A percentile compares a stretch with the other conserved stretches of the same genome.
phyloP scores from a whole-genome alignment of 2,888 invertebrate species.

The Pasiphila rectangulata region DNA sequence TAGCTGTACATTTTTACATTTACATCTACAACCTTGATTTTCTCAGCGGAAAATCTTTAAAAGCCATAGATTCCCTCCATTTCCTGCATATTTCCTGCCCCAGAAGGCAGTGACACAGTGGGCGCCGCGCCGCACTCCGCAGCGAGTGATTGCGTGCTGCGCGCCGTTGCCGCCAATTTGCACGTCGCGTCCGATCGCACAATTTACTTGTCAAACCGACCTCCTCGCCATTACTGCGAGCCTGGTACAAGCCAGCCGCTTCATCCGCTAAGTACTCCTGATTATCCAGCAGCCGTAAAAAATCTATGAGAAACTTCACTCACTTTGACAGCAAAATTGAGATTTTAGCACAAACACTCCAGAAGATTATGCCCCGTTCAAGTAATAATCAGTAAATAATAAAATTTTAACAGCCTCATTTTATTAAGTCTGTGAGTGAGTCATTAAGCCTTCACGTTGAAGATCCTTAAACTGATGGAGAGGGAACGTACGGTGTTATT shows the following conservation, averaged over 20 bases:
- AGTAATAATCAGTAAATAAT: constrained; percentile 17
- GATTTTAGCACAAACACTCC: constrained; percentile 17
- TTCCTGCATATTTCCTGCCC: too few species aligned
- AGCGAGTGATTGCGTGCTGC: constrained; percentile 43
- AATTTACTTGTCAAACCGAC: constrained; percentile 69
- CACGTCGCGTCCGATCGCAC: constrained; percentile 65
- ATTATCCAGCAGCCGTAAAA: constrained; percentile 22
- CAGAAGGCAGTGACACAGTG: constrained; percentile 26
- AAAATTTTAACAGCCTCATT: constrained; percentile 11
- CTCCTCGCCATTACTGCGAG: constrained; percentile 43
- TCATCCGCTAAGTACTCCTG: constrained; percentile 15
- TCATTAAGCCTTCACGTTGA: constrained; percentile 10
- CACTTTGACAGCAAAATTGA: constrained; percentile 23
- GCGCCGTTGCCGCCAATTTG: constrained; percentile 62
- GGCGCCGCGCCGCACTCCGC: constrained; percentile 20
- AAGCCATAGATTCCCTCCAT: background rate
- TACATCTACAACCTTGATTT: background rate
- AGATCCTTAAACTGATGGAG: constrained; percentile 6
- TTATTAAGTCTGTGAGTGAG: constrained; percentile 12
- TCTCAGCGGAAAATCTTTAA: background rate
- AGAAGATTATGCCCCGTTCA: constrained; percentile 1
- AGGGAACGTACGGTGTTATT: constrained; percentile 2
- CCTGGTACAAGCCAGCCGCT: constrained; percentile 31
- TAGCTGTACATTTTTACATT: too few species aligned
- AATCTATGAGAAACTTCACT: constrained; percentile 18